Evolutionary conservation across 2,888 invertebrate species (phyloP).

Genomic region (Tineola bisselliella): DNA sequence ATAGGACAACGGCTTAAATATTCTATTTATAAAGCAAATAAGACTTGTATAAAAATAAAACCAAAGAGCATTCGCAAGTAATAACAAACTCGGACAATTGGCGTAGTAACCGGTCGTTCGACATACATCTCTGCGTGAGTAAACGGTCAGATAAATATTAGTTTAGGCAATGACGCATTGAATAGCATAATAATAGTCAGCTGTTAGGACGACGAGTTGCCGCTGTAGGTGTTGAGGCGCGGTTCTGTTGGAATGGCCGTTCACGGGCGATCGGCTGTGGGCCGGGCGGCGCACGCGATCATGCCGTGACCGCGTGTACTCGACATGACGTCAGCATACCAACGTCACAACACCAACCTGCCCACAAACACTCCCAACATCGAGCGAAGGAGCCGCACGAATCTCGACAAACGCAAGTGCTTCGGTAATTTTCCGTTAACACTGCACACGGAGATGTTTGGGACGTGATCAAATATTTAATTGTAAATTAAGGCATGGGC

Average conservation of each 20-base stretch:
- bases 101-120: neutral
- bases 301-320: constrained; percentile 14
- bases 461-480: neutral
- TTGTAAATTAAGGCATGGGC: neutral
- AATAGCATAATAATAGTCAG: neutral
- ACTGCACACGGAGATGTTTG: neutral
- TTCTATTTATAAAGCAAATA: constrained; percentile 3
- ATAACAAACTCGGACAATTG: neutral
- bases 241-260: neutral
- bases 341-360: constrained; percentile 11
- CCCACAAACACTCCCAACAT: neutral
- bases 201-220: neutral
- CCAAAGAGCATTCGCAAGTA: neutral
- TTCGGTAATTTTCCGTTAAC: constrained; percentile 42
- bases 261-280: constrained; percentile 4
- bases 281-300: constrained; percentile 15
- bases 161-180: neutral
- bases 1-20: neutral
- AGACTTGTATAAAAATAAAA: neutral
- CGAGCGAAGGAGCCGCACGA: neutral
- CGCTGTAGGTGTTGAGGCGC: neutral
- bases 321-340: constrained; percentile 11
- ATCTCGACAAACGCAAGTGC: neutral
- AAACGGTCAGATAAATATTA: neutral
- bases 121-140: neutral